Percentiles rank a stretch among this genome's conserved stretches.
Evolutionary conservation across 2,113 vertebrate species (phyloP).

Genomic region (Laticauda laticaudata): DNA sequence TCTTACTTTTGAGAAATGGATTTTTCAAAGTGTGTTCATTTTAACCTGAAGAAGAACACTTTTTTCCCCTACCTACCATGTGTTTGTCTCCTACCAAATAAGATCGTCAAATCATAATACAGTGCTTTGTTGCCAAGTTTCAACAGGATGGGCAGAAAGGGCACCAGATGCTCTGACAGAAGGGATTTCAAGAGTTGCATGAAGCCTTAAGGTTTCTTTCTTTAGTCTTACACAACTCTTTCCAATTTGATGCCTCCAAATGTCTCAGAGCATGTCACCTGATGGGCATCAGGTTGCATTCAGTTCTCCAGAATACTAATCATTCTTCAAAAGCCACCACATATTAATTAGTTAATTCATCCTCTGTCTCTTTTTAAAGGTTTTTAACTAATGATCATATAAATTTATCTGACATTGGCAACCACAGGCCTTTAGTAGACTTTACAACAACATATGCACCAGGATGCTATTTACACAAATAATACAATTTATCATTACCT

Average conservation of each 20-base stretch:
- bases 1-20: background rate
- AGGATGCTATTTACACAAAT: background rate
- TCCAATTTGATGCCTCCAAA: background rate
- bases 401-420: background rate
- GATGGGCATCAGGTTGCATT: background rate
- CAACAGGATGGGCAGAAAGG: background rate
- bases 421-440: background rate
- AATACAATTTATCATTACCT: background rate
- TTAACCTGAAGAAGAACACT: background rate
- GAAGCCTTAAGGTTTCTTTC: background rate
- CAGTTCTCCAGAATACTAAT: conserved; percentile 32
- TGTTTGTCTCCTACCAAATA: background rate
- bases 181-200: background rate
- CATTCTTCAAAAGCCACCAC: conserved; percentile 28
- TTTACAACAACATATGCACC: background rate
- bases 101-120: background rate
- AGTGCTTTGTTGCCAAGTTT: background rate
- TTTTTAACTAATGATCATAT: background rate
- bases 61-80: background rate
- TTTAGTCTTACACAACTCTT: background rate
- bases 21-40: background rate
- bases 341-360: background rate
- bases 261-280: background rate
- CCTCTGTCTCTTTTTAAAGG: background rate
- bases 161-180: background rate